phyloP scores from a whole-genome alignment of 2,113 vertebrate species.

The Ictalurus furcatus region DNA sequence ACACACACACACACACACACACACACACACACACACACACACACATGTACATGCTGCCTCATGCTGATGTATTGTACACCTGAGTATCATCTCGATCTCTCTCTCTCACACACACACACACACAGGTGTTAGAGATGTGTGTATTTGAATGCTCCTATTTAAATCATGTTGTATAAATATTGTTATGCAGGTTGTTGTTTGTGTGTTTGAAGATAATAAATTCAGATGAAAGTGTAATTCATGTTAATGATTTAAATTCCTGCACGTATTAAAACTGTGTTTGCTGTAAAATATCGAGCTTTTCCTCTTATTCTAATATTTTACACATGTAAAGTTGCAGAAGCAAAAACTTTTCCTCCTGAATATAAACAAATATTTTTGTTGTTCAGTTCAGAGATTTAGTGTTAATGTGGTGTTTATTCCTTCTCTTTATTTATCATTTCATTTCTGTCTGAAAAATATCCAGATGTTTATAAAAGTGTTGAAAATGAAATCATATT shows the following conservation, averaged over 20 bases:
- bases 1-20: not conserved
- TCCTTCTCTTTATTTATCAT: not conserved
- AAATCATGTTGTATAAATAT: conserved; percentile 54
- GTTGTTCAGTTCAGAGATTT: not conserved
- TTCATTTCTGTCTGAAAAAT: not conserved
- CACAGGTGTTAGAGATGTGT: conserved; percentile 5
- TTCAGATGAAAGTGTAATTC: not conserved
- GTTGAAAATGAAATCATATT: conserved; percentile 2
- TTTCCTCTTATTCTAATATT: not conserved
- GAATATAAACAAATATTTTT: not conserved
- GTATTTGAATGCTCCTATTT: not conserved
- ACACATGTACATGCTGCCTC: not conserved
- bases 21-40: not conserved
- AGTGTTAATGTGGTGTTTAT: not conserved
- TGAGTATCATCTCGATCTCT: not conserved
- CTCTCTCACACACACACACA: not conserved
- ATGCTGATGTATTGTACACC: not conserved
- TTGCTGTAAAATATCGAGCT: not conserved
- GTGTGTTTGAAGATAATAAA: not conserved
- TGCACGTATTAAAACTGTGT: not conserved
- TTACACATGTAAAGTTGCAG: not conserved
- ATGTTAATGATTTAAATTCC: not conserved
- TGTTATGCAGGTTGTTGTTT: conserved; percentile 53
- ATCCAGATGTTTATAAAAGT: not conserved
- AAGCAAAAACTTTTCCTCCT: not conserved